These are phyloP conservation scores for Porites rus DNA, from an alignment of 92 coral and sea anemone genomes.

Conservation along the genomic window DNA sequence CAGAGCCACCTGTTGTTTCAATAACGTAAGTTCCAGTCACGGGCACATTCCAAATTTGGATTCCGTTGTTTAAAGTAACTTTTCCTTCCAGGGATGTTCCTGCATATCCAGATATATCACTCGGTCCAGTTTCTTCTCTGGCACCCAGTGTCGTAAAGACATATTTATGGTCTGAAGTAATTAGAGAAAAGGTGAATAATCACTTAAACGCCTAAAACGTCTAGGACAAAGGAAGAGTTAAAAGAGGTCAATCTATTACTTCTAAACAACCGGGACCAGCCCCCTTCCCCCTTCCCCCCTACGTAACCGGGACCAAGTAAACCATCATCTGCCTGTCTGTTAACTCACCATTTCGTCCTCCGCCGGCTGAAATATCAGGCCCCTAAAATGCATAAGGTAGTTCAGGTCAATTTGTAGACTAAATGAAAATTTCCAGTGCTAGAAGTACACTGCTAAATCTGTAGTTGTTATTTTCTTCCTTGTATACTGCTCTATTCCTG, in stretches of 20 bases:
- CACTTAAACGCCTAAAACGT: too few species aligned
- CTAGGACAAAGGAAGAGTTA: too few species aligned
- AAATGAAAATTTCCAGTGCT: too few species aligned
- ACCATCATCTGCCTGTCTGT: background rate
- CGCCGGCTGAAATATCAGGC: background rate
- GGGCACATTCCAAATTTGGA: conserved; percentile 91
- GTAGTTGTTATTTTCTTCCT: too few species aligned
- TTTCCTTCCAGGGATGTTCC: conserved; percentile 72
- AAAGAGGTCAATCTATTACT: too few species aligned
- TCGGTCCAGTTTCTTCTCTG: conserved; percentile 74
- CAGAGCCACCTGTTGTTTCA: conserved; percentile 87
- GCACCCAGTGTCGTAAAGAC: conserved; percentile 77
- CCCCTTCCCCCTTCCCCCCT: too few species aligned
- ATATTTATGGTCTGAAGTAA: background rate
- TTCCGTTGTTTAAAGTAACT: conserved; percentile 72
- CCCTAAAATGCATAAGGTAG: background rate
- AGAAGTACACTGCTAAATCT: too few species aligned
- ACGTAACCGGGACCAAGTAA: too few species aligned
- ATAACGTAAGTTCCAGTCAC: conserved; percentile 80
- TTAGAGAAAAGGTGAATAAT: background rate
- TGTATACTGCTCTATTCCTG: too few species aligned
- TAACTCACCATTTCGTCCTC: background rate
- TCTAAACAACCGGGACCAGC: too few species aligned
- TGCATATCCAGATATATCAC: conserved; percentile 52
- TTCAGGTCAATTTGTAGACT: too few species aligned